These are phyloP conservation scores for Neolamprologus modestus DNA, from an alignment of 2,113 vertebrate genomes.

Conservation along the genomic window DNA sequence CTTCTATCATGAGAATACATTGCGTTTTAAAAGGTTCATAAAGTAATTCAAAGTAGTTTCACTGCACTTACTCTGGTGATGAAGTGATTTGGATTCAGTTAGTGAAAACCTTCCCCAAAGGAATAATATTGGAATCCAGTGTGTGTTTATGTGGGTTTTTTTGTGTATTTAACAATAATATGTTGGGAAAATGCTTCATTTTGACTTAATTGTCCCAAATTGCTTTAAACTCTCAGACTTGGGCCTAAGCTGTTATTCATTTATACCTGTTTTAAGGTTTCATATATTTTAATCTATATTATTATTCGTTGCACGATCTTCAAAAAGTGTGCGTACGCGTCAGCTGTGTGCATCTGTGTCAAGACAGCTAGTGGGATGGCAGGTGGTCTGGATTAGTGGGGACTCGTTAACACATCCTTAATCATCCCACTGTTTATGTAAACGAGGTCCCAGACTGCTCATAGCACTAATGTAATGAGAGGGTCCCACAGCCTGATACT, in stretches of 20 bases:
- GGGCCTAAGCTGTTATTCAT: neutral
- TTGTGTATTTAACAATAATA: neutral
- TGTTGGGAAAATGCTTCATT: constrained; percentile 11
- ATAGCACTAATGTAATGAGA: constrained; percentile 42
- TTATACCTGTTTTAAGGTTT: neutral
- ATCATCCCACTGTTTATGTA: constrained; percentile 67
- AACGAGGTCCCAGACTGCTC: constrained; percentile 41
- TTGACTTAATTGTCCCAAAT: constrained; percentile 20
- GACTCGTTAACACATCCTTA: constrained; percentile 64
- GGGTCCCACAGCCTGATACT: constrained; percentile 17
- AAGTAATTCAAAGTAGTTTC: neutral
- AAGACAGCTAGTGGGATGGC: constrained; percentile 5
- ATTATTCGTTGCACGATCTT: neutral
- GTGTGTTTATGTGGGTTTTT: neutral
- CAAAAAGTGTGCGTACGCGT: neutral
- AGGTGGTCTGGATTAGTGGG: constrained; percentile 60
- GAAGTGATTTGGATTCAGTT: constrained; percentile 2
- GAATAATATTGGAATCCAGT: neutral
- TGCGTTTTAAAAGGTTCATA: neutral
- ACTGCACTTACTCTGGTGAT: neutral
- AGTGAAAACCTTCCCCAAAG: neutral
- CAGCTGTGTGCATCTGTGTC: neutral
- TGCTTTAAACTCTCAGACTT: neutral
- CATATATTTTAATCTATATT: neutral
- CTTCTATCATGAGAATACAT: neutral